Percentiles rank a stretch among this genome's conserved stretches.
Evolutionary conservation across 1,140 invertebrate genomes (phyloP).

Genomic region (Heliconius melpomene): DNA sequence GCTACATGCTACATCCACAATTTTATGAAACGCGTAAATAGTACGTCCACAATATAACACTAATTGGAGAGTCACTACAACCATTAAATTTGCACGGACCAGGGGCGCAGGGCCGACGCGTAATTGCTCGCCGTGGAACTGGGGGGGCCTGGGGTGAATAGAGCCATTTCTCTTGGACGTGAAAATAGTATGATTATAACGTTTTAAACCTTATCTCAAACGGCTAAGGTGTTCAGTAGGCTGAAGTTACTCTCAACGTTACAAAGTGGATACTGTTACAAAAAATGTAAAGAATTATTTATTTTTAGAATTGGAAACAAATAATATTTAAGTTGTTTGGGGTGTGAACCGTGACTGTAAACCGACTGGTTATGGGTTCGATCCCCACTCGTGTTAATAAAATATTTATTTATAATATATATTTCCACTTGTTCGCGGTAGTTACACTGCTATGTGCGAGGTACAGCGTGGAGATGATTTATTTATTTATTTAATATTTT

Average conservation of each 20-base stretch:
- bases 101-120: slow-evolving; percentile 46
- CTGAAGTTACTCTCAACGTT: background rate
- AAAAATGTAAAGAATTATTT: too few relatives aligned
- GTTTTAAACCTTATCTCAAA: slow-evolving; percentile 22
- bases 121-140: slow-evolving; percentile 52
- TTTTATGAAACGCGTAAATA: slow-evolving; percentile 26
- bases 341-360: too few relatives aligned
- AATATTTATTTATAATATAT: too few relatives aligned
- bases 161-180: slow-evolving; percentile 47
- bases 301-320: too few relatives aligned
- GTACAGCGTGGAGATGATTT: too few relatives aligned
- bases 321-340: too few relatives aligned
- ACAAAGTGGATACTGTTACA: background rate
- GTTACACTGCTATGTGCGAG: too few relatives aligned
- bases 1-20: background rate
- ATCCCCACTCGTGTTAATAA: too few relatives aligned
- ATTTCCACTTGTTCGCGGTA: too few relatives aligned
- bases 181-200: slow-evolving; percentile 10
- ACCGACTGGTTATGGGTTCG: too few relatives aligned
- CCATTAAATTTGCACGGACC: slow-evolving; percentile 62
- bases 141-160: slow-evolving; percentile 47
- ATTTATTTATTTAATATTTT: too few relatives aligned
- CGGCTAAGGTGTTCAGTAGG: background rate
- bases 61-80: slow-evolving; percentile 46
- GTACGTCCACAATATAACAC: slow-evolving; percentile 32